Evolutionary conservation across 2,797 vertebrate genomes (phyloP), one percentile per base, ranked within the genome.

Genomic region (Siniperca scherzeri): DNA sequence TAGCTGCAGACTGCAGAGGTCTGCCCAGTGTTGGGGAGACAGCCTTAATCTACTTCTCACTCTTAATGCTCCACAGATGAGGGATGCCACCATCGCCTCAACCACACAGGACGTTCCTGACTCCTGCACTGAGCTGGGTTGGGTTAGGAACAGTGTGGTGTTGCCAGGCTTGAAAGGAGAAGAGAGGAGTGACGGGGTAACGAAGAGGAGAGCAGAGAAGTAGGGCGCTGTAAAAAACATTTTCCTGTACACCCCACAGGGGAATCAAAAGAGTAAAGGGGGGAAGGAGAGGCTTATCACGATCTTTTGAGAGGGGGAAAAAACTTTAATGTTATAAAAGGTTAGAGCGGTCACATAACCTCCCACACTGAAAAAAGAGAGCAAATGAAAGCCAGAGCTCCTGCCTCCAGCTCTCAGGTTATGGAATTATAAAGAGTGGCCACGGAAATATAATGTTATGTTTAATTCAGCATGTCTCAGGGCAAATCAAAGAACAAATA

Each of bases 11-110:
- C 80, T 69, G 52, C 78, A 87, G 72, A 78, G 78, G 90, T 91
- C 91, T 92, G 90, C 78, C 87, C 71, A 81, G 82, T 91, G 90
- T 91, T 89, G 78, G 67, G 86, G 84, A 94, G 91, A 94, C 92
- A 86, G 85, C 78, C 83, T 83, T 88, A 90, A 94, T 93, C 86
- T 88, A 85, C 88, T 69, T 90, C 91, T 92, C 70, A 82, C 72
- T 92, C 91, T 80, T 92, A 93, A 95, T 84, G 82, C 85, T 90
- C 77, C 86, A 92, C 91, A 93, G 94, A 93, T 92, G 93, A 93
- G 85, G 81, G 87, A 81, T 70, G 70, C 74, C 85, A 78, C 56
- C 69, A 40, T 66, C 21, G 30, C 76, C 79, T 67, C 59, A 85
- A 80, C 87, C 90, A 86, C 88, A 91, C 90, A 87, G 86, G 89